These are phyloP conservation scores for Euclidia mi DNA, from an alignment of 2,888 invertebrate genomes.

Conservation along the genomic window DNA sequence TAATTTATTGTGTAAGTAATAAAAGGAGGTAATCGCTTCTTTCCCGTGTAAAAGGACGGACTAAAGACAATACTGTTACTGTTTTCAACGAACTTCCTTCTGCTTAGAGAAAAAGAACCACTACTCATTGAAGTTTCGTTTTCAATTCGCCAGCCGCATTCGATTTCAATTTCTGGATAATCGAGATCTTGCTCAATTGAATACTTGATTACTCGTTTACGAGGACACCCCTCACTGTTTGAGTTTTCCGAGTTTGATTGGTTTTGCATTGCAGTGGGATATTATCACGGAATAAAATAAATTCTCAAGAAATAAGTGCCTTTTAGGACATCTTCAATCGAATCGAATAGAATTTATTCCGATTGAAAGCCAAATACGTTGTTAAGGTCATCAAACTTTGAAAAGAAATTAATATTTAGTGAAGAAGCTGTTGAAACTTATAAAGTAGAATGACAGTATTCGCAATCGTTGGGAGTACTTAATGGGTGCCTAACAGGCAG, in stretches of 20 bases:
- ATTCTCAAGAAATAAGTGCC: constrained; percentile 60
- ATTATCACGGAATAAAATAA: constrained; percentile 77
- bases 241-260: constrained; percentile 87
- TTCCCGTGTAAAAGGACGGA: constrained; percentile 43
- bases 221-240: constrained; percentile 80
- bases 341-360: constrained; percentile 17
- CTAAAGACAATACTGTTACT: constrained; percentile 56
- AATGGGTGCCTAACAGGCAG: constrained; percentile 39
- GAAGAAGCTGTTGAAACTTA: constrained; percentile 10
- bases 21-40: constrained; percentile 55
- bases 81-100: constrained; percentile 47
- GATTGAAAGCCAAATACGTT: constrained; percentile 1
- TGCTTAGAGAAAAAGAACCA: constrained; percentile 57
- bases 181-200: constrained; percentile 89
- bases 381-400: constrained; percentile 1
- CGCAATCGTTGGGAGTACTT: constrained; percentile 4
- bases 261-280: constrained; percentile 81
- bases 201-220: constrained; percentile 88
- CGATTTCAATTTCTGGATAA: constrained; percentile 87
- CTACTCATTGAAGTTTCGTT: constrained; percentile 73
- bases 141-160: constrained; percentile 81
- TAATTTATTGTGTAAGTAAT: constrained; percentile 50
- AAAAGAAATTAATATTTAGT: background rate
- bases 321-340: constrained; percentile 18
- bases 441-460: constrained; percentile 16